Evolutionary conservation across 1,140 invertebrate species (phyloP).

Genomic region (Propsilocerus akamusi): DNA sequence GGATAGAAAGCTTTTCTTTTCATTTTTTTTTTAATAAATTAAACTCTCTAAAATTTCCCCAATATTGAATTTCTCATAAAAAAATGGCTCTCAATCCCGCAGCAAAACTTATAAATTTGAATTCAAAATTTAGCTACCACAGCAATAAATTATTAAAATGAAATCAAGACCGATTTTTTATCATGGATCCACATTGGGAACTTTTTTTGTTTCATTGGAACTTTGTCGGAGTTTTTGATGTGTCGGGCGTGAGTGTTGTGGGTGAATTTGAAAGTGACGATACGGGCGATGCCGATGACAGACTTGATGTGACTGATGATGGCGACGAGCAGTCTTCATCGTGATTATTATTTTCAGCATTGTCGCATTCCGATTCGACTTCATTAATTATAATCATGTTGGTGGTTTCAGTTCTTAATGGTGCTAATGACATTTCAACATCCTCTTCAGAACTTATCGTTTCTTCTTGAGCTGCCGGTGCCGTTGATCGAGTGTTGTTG

Average conservation of each 20-base stretch:
- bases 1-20: no score
- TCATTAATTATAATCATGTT: neutral
- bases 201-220: no score
- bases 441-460: neutral
- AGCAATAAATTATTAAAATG: constrained; percentile 3
- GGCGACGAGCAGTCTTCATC: neutral
- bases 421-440: neutral
- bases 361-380: neutral
- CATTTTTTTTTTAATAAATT: no score
- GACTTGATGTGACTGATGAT: neutral
- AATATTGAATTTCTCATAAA: no score
- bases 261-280: neutral
- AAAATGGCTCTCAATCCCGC: no score
- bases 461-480: neutral
- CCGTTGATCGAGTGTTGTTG: neutral
- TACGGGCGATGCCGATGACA: neutral
- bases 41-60: no score
- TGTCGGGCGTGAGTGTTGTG: neutral
- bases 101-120: no score
- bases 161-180: no score
- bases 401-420: no score
- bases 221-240: neutral
- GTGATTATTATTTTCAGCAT: neutral
- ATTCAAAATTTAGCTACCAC: neutral
- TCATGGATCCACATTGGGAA: no score